These are phyloP conservation scores for Rhopalosiphum maidis DNA, from an alignment of 1,140 invertebrate genomes.

Conservation along the genomic window DNA sequence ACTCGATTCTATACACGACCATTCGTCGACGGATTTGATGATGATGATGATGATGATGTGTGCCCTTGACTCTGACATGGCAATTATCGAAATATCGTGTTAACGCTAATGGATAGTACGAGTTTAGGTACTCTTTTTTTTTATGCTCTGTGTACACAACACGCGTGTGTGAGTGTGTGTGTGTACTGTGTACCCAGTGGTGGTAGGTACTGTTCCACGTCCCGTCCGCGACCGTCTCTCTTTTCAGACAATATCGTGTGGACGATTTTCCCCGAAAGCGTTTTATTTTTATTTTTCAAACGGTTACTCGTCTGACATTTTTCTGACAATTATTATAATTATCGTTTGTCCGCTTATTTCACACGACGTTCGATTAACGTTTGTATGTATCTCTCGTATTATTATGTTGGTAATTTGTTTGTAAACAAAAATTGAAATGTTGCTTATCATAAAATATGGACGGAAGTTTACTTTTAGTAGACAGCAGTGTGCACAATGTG, in stretches of 20 bases:
- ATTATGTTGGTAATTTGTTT: not conserved
- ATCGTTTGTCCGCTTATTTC: not conserved
- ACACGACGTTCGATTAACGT: not conserved
- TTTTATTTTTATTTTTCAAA: not conserved
- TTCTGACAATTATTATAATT: not conserved
- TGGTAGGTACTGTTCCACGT: not conserved
- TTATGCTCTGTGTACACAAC: not conserved
- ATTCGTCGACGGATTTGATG: not conserved
- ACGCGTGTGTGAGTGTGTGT: not conserved
- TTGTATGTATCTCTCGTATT: not conserved
- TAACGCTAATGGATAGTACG: conserved; percentile 48
- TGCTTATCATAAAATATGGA: not conserved
- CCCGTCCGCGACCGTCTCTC: not conserved
- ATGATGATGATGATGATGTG: conserved; percentile 48
- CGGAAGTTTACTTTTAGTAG: not conserved
- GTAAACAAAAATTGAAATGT: not conserved
- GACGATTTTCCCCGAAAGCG: conserved; percentile 6
- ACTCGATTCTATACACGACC: not conserved
- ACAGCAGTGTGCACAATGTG: not conserved
- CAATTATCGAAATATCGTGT: conserved; percentile 56
- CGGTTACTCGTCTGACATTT: not conserved
- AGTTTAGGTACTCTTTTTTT: conserved; percentile 22
- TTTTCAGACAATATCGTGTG: not conserved
- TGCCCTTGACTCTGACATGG: conserved; percentile 55
- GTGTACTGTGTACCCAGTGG: not conserved